A percentile compares a stretch with the other conserved stretches of the same genome.
These are phyloP conservation scores for Bombus sylvicola DNA, from an alignment of 1,140 invertebrate genomes.

Conservation along the genomic window DNA sequence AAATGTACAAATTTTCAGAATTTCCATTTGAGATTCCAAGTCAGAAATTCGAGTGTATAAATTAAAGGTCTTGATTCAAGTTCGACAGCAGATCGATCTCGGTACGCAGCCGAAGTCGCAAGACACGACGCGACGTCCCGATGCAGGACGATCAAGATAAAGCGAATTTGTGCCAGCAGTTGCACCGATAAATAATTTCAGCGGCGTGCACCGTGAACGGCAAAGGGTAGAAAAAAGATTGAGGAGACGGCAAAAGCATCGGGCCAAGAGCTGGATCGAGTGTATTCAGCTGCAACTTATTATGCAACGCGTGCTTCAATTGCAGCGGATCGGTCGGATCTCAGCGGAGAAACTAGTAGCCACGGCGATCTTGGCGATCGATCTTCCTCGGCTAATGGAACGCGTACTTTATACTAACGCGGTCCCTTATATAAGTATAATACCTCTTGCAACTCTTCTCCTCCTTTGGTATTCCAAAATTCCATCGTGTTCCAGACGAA, in stretches of 20 bases:
- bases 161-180: constrained; percentile 31
- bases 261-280: not conserved
- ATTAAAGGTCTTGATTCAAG: not conserved
- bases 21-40: not conserved
- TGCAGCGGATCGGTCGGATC: not conserved
- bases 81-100: constrained; percentile 1
- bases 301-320: constrained; percentile 40
- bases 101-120: not conserved
- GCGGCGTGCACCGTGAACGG: not conserved
- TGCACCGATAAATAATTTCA: constrained; percentile 26
- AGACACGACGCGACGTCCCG: not conserved
- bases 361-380: not conserved
- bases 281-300: constrained; percentile 35
- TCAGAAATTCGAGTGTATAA: not conserved
- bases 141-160: constrained; percentile 25
- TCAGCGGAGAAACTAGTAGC: not conserved
- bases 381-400: constrained; percentile 7
- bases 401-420: constrained; percentile 1
- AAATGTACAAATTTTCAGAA: not conserved
- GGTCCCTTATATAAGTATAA: constrained; percentile 7
- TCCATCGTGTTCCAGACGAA: not conserved
- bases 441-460: not conserved
- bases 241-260: not conserved
- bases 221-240: not conserved
- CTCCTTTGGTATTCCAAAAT: not conserved